Evolutionary conservation across 2,797 vertebrate species (phyloP), one percentile per base, ranked within the genome.

Genomic region (Acanthiza pusilla): DNA sequence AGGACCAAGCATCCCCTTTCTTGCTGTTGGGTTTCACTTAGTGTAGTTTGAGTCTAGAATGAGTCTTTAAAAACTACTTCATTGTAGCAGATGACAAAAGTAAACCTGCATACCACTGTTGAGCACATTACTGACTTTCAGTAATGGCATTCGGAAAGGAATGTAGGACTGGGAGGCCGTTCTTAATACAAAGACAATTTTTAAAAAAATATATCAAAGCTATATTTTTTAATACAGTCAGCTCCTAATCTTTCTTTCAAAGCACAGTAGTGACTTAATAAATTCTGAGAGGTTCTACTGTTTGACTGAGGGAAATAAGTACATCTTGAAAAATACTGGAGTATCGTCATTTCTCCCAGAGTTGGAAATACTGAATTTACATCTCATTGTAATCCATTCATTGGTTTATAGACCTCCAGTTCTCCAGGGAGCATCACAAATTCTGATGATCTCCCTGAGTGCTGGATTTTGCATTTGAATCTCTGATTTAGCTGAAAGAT

Each of bases 401-500:
- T 93, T 95, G 96, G 88, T 96, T 97, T 93, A 94, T 76, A 92
- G 94, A 96, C 93, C 87, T 95, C 34, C 29, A 7, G 38, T 66
- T 96, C 96, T 96, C 89, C 47, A 89, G 95, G 87, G 96, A 97
- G 26, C 82, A 95, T 54, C 90, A 89, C 25, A 96, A 76, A 95
- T 89, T 96, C 92, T 86, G 88, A 96, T 82, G 60, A 83, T 94
- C 68, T 85, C 96, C 95, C 93, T 86, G 81, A 92, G 85, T 97
- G 88, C 63, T 75, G 75, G 81, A 95, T 93, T 93, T 71, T 95
- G 87, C 65, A 93, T 89, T 91, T 93, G 91, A 94, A 85, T 88
- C 91, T 97, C 95, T 97, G 94, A 97, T 96, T 97, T 97, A 95
- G 72, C 95, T 96, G 96, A 95, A 96, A 97, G 88, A 63, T 85